phyloP scores from a whole-genome alignment of 2,113 vertebrate species.

The Thymallus thymallus region DNA sequence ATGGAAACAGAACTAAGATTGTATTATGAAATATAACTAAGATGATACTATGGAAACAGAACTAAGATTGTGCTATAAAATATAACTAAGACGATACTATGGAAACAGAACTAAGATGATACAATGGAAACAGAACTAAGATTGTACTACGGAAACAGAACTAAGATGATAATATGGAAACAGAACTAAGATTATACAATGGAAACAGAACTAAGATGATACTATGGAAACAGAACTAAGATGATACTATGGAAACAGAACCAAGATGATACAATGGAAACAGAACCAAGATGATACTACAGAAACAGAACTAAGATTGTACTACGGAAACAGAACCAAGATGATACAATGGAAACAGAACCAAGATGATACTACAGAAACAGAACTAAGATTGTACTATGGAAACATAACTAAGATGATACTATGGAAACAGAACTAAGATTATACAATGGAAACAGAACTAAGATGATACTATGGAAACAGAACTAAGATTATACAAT shows the following conservation, averaged over 20 bases:
- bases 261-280: conserved; percentile 69
- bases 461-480: conserved; percentile 71
- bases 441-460: conserved; percentile 74
- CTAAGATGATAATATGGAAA: conserved; percentile 22
- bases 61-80: no score
- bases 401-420: conserved; percentile 72
- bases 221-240: neutral
- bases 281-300: conserved; percentile 67
- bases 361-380: conserved; percentile 71
- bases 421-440: conserved; percentile 80
- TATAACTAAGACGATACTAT: no score
- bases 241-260: conserved; percentile 79
- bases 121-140: conserved; percentile 50
- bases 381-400: conserved; percentile 67
- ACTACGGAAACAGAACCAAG: conserved; percentile 78
- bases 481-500: conserved; percentile 66
- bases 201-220: conserved; percentile 64
- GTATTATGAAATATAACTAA: conserved; percentile 14
- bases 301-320: conserved; percentile 72
- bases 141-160: conserved; percentile 69
- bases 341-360: conserved; percentile 77
- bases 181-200: conserved; percentile 77
- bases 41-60: conserved; percentile 83
- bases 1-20: no score
- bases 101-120: no score